Conservation (phyloP, 2,797 vertebrate species). For the Poecilia gillii region DNA sequence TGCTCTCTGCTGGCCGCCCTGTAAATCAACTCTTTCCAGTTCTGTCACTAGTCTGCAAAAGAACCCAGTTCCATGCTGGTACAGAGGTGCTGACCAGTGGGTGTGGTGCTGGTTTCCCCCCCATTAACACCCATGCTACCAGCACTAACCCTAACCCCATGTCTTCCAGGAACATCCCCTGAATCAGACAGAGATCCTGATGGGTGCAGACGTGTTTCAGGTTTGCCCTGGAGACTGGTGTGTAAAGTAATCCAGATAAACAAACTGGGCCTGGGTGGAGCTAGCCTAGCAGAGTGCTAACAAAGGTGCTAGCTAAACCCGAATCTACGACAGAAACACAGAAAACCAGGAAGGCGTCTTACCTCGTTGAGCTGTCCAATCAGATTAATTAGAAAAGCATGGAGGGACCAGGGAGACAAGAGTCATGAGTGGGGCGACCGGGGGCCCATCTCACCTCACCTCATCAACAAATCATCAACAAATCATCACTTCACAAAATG, state of each 20-base stretch:
- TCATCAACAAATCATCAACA: too few relatives aligned
- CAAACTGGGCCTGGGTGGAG: constrained; percentile 14
- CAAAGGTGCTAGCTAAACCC: constrained; percentile 6
- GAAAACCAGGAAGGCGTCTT: constrained; percentile 56
- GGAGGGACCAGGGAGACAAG: constrained; percentile 60
- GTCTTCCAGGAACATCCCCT: neutral
- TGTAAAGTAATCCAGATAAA: neutral
- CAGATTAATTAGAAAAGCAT: constrained; percentile 71
- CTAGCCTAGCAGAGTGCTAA: constrained; percentile 16
- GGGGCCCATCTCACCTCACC: constrained; percentile 4
- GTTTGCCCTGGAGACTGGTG: neutral
- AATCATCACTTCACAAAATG: neutral
- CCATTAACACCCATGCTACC: neutral
- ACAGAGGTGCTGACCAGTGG: neutral
- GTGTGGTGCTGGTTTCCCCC: neutral
- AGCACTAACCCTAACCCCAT: neutral
- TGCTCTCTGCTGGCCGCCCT: neutral
- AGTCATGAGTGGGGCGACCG: constrained; percentile 43
- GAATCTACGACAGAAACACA: constrained; percentile 38
- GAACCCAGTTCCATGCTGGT: neutral
- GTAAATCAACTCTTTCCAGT: neutral
- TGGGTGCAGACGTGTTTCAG: neutral
- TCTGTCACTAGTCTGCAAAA: neutral
- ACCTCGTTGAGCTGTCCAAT: constrained; percentile 77
- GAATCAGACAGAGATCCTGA: neutral